Evolutionary conservation across 2,797 vertebrate genomes (phyloP).

Genomic region (Eupleurogrammus muticus): DNA sequence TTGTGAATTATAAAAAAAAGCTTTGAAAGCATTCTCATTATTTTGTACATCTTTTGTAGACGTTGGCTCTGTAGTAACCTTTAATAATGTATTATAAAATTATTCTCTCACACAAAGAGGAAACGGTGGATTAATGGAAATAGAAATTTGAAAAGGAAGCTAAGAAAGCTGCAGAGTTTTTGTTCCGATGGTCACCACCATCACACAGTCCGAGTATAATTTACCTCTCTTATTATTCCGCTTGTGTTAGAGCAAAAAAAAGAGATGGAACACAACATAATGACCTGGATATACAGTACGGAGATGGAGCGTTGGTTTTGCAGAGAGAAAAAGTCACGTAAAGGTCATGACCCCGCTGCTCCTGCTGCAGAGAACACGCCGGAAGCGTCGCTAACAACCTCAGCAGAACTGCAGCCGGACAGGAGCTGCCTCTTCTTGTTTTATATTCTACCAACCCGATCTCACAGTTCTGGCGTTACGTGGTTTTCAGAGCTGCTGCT

Average conservation of each 20-base stretch:
- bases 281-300: conserved; percentile 9
- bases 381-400: conserved; percentile 15
- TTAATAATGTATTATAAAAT: conserved; percentile 31
- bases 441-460: background rate
- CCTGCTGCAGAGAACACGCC: conserved; percentile 19
- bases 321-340: conserved; percentile 44
- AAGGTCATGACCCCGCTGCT: conserved; percentile 46
- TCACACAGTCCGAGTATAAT: conserved; percentile 12
- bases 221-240: conserved; percentile 30
- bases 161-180: background rate
- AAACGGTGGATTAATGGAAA: conserved; percentile 23
- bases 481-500: conserved; percentile 10
- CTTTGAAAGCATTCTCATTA: conserved; percentile 10
- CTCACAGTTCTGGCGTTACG: conserved; percentile 5
- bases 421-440: background rate
- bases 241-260: conserved; percentile 32
- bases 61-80: conserved; percentile 21
- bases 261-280: conserved; percentile 36
- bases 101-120: background rate
- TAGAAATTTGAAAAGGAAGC: conserved; percentile 13
- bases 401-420: background rate
- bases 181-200: background rate
- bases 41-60: conserved; percentile 1
- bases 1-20: background rate
- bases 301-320: conserved; percentile 31